Percentiles rank a stretch among this genome's conserved stretches.
These are phyloP conservation scores for Melanotus villosus DNA, from an alignment of 2,888 invertebrate species.

Conservation along the genomic window DNA sequence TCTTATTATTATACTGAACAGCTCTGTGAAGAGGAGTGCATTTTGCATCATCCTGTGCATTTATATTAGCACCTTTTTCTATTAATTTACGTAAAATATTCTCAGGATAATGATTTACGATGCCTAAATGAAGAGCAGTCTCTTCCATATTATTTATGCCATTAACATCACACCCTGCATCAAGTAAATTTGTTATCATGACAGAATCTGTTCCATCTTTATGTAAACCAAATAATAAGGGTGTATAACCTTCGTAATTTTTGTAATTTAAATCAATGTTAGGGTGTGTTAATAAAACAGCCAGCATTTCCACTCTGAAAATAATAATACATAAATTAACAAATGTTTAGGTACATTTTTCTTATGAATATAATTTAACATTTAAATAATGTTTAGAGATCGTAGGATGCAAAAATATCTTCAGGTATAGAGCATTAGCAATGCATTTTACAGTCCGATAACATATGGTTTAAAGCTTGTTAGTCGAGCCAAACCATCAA, in stretches of 20 bases:
- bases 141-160: conserved; percentile 50
- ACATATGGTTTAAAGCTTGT: too few species aligned
- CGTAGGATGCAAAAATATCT: too few species aligned
- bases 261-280: conserved; percentile 53
- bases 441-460: too few species aligned
- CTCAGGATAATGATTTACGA: conserved; percentile 41
- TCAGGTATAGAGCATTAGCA: too few species aligned
- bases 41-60: conserved; percentile 52
- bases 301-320: conserved; percentile 55
- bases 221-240: conserved; percentile 38
- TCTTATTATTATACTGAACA: conserved; percentile 46
- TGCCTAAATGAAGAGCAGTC: conserved; percentile 56
- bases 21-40: conserved; percentile 58
- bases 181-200: conserved; percentile 51
- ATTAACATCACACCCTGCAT: conserved; percentile 55
- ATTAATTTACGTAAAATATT: conserved; percentile 53
- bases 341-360: too few species aligned
- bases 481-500: too few species aligned
- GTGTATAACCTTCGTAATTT: conserved; percentile 56
- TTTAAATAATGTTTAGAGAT: too few species aligned
- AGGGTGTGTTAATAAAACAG: conserved; percentile 51
- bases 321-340: neutral
- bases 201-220: conserved; percentile 43
- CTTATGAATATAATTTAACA: too few species aligned
- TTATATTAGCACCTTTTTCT: conserved; percentile 55